A percentile compares a stretch with the other conserved stretches of the same genome.
Evolutionary conservation across 2,888 invertebrate species (phyloP).

Genomic region (Venustoraphidia nigricollis): DNA sequence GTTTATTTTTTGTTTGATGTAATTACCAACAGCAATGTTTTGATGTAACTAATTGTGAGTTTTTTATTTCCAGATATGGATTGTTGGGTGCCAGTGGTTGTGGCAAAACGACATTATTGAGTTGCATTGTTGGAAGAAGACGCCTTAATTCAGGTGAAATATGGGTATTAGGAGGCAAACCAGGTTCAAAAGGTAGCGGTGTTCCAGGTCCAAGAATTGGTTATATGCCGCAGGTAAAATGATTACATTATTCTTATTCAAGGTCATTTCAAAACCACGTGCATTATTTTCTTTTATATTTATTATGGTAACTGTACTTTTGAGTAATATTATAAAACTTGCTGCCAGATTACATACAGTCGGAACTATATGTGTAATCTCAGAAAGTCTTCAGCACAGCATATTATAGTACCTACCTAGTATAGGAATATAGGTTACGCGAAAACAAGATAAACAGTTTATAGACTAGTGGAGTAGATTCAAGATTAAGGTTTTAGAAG

Average conservation of each 20-base stretch:
- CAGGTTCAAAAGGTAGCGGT: slow-evolving; percentile 68
- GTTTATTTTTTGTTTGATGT: not conserved
- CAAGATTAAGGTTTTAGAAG: too few species aligned
- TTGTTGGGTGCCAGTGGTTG: slow-evolving; percentile 82
- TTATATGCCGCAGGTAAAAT: slow-evolving; percentile 69
- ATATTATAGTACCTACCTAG: too few species aligned
- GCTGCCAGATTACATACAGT: too few species aligned
- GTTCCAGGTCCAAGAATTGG: slow-evolving; percentile 83
- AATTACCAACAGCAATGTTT: not conserved
- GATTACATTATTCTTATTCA: slow-evolving; percentile 5
- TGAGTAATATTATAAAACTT: too few species aligned
- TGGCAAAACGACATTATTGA: slow-evolving; percentile 76
- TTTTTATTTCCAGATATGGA: slow-evolving; percentile 51
- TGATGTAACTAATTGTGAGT: not conserved
- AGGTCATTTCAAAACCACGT: not conserved
- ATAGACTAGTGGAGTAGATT: too few species aligned
- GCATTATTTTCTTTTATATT: slow-evolving; percentile 2
- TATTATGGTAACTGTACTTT: too few species aligned
- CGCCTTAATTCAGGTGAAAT: slow-evolving; percentile 68
- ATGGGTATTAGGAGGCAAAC: slow-evolving; percentile 69
- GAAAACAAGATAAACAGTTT: too few species aligned
- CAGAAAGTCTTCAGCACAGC: too few species aligned
- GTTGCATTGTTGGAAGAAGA: slow-evolving; percentile 72
- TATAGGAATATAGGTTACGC: too few species aligned
- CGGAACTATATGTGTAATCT: too few species aligned